Evolutionary conservation across 2,888 invertebrate genomes (phyloP).

Genomic region (Tubulanus polymorphus): DNA sequence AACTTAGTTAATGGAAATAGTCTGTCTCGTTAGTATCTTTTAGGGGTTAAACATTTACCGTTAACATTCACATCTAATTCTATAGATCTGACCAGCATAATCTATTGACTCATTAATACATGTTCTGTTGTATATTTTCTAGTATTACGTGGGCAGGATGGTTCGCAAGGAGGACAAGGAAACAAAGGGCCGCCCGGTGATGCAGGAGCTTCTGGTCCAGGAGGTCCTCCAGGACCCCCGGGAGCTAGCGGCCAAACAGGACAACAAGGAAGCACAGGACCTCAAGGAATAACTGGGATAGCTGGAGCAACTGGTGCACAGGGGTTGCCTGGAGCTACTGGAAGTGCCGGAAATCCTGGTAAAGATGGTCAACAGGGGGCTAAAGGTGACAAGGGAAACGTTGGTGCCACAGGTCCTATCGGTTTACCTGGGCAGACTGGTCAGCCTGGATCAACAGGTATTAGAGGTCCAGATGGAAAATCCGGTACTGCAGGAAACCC

Average conservation of each 20-base stretch:
- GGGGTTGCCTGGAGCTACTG: too few relatives aligned
- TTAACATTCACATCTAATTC: too few relatives aligned
- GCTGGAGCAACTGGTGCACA: conserved; percentile 14
- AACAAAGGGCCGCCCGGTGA: conserved; percentile 10
- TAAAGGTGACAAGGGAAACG: neutral
- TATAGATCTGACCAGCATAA: too few relatives aligned
- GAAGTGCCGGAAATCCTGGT: conserved; percentile 1
- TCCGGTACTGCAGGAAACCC: neutral
- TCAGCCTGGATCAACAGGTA: neutral
- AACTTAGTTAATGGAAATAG: too few relatives aligned
- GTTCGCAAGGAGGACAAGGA: conserved; percentile 20
- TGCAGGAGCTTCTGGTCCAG: conserved; percentile 7
- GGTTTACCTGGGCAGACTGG: neutral
- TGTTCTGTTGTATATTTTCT: too few relatives aligned
- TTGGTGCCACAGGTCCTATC: neutral
- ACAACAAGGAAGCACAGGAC: conserved; percentile 9
- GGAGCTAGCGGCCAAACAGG: conserved; percentile 11
- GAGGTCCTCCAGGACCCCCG: conserved; percentile 10
- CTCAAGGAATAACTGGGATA: conserved; percentile 10
- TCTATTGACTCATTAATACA: too few relatives aligned
- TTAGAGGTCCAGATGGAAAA: too few relatives aligned
- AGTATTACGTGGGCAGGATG: too few relatives aligned
- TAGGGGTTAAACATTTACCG: too few relatives aligned
- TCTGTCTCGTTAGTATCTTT: too few relatives aligned
- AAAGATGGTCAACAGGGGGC: neutral